Conservation (phyloP, 2,888 invertebrate genomes). For the Chrysina gloriosa region DNA sequence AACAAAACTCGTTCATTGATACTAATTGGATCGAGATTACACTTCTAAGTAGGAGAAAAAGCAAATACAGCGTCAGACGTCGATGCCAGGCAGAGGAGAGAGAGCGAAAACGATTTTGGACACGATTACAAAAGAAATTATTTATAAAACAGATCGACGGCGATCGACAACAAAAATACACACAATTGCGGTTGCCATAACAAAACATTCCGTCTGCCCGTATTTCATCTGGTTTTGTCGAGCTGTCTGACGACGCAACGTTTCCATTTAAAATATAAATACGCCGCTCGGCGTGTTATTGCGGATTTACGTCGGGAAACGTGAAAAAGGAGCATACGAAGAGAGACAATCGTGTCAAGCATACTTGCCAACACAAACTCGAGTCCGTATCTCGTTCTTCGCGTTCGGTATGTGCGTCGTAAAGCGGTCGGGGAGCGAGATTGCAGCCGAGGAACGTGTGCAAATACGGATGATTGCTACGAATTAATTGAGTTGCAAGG, state of each 20-base stretch:
- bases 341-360: neutral
- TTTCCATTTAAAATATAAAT: slow-evolving; percentile 20
- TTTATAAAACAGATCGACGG: slow-evolving; percentile 3
- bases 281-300: slow-evolving; percentile 1
- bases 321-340: neutral
- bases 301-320: slow-evolving; percentile 12
- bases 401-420: neutral
- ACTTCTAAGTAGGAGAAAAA: too few relatives aligned
- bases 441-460: slow-evolving; percentile 5
- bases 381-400: too few relatives aligned
- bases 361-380: neutral
- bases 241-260: neutral
- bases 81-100: too few relatives aligned
- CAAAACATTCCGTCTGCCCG: slow-evolving; percentile 1
- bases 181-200: neutral
- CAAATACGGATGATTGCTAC: slow-evolving; percentile 17
- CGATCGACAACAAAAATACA: neutral
- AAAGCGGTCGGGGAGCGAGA: neutral
- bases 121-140: neutral
- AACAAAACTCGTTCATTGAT: too few relatives aligned
- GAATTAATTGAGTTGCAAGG: slow-evolving; percentile 34
- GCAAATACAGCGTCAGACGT: too few relatives aligned
- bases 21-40: too few relatives aligned
- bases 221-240: slow-evolving; percentile 11
- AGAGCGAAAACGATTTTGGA: too few relatives aligned